Conservation (phyloP, 2,888 invertebrate species). For the Ischnus inquisitorius region DNA sequence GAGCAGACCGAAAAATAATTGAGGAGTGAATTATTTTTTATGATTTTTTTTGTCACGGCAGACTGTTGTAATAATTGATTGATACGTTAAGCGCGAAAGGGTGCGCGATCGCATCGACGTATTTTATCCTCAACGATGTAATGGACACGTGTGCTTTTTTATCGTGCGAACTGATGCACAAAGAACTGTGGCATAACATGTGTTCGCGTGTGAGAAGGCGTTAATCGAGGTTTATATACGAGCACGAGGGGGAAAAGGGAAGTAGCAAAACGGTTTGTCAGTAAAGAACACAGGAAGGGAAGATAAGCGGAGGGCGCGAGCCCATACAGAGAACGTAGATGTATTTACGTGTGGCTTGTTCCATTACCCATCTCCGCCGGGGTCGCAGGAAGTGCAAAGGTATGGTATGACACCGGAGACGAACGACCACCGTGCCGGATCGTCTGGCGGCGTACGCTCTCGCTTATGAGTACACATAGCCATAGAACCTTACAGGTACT, state of each 20-base stretch:
- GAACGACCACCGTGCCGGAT: constrained; percentile 36
- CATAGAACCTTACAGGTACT: background rate
- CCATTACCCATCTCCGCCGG: constrained; percentile 50
- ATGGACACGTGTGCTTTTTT: background rate
- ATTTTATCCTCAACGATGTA: background rate
- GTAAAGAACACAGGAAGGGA: background rate
- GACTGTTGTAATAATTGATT: too few species aligned
- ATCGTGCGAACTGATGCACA: background rate
- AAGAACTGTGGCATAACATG: background rate
- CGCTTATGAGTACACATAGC: constrained; percentile 25
- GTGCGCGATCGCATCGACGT: background rate
- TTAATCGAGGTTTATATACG: background rate
- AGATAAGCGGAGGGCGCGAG: background rate
- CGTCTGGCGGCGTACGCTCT: constrained; percentile 18
- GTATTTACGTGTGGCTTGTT: constrained; percentile 46
- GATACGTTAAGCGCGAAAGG: background rate
- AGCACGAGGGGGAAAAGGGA: background rate
- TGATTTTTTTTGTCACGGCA: too few species aligned
- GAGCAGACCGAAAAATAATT: too few species aligned
- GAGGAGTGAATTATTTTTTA: too few species aligned
- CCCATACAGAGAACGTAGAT: constrained; percentile 21
- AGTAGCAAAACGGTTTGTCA: background rate
- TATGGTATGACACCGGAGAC: constrained; percentile 44
- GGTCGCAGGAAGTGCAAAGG: constrained; percentile 28
- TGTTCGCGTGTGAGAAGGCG: background rate